A percentile compares a stretch with the other conserved stretches of the same genome.
These are phyloP conservation scores for Pseudomyrmex cubaensis DNA, from an alignment of 1,140 invertebrate genomes.

Conservation along the genomic window DNA sequence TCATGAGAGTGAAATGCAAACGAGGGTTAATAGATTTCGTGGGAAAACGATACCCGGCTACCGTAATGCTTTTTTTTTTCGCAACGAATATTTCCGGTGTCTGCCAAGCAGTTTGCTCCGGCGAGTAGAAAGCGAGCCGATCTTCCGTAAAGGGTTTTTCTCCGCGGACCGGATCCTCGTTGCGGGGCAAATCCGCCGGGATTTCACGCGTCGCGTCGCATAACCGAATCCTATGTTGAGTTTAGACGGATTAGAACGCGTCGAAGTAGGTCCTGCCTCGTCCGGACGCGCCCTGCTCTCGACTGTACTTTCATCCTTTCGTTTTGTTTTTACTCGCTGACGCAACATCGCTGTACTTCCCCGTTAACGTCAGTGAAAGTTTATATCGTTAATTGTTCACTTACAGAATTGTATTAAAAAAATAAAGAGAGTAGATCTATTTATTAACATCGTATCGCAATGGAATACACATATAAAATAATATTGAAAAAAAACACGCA, in stretches of 20 bases:
- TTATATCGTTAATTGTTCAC: too few relatives aligned
- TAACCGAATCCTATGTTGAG: constrained; percentile 76
- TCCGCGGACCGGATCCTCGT: constrained; percentile 17
- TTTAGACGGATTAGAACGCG: constrained; percentile 77
- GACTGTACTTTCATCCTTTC: constrained; percentile 16
- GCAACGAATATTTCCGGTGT: constrained; percentile 7
- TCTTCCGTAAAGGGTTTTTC: constrained; percentile 3
- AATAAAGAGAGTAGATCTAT: too few relatives aligned
- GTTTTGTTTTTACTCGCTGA: constrained; percentile 15
- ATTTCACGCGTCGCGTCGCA: constrained; percentile 81
- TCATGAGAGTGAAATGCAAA: background rate
- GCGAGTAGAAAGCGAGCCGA: constrained; percentile 16
- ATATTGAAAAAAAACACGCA: background rate
- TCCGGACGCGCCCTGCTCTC: constrained; percentile 28
- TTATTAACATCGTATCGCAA: too few relatives aligned
- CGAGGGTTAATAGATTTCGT: constrained; percentile 17
- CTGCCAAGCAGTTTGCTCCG: background rate
- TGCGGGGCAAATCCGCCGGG: constrained; percentile 69
- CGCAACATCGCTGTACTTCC: background rate
- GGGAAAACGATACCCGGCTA: background rate
- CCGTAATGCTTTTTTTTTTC: constrained; percentile 14
- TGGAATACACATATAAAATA: too few relatives aligned
- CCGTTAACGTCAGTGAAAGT: background rate
- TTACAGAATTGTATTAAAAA: too few relatives aligned
- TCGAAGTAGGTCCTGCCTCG: constrained; percentile 67